Evolutionary conservation across 92 coral and sea anemone genomes (phyloP).

Genomic region (Epizoanthus stellaris): DNA sequence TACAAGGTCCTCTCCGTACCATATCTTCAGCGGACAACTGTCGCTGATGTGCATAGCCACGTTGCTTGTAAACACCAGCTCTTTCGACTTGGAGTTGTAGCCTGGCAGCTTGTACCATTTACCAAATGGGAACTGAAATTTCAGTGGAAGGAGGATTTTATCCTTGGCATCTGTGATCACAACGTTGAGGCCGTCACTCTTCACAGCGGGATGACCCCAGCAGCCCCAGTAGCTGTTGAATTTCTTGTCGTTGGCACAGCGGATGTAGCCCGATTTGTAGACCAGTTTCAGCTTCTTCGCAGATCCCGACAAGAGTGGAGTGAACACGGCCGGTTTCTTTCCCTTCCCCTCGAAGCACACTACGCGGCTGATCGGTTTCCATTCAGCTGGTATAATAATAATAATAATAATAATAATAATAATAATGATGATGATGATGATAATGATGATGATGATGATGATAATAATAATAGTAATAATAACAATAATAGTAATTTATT

Average conservation of each 20-base stretch:
- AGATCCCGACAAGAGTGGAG: neutral
- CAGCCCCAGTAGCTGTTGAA: constrained; percentile 17
- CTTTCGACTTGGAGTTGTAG: constrained; percentile 3
- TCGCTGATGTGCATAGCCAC: neutral
- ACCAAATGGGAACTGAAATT: neutral
- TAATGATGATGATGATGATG: too few relatives aligned
- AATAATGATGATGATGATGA: too few relatives aligned
- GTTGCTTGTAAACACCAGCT: neutral
- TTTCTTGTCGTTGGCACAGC: neutral
- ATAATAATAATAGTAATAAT: too few relatives aligned
- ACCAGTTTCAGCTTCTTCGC: constrained; percentile 13
- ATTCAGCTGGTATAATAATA: neutral
- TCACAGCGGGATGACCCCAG: neutral
- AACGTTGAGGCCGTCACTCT: neutral
- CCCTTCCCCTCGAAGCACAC: neutral
- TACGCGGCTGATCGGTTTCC: constrained; percentile 12
- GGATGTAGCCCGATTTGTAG: constrained; percentile 8
- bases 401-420: neutral
- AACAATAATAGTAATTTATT: too few relatives aligned
- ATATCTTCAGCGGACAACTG: neutral
- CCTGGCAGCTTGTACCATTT: constrained; percentile 19
- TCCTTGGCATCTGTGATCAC: constrained; percentile 1
- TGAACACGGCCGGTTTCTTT: neutral
- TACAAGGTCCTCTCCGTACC: constrained; percentile 23
- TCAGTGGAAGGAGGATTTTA: neutral